phyloP scores from a whole-genome alignment of 2,888 invertebrate species.

The Pilophorus perplexus region DNA sequence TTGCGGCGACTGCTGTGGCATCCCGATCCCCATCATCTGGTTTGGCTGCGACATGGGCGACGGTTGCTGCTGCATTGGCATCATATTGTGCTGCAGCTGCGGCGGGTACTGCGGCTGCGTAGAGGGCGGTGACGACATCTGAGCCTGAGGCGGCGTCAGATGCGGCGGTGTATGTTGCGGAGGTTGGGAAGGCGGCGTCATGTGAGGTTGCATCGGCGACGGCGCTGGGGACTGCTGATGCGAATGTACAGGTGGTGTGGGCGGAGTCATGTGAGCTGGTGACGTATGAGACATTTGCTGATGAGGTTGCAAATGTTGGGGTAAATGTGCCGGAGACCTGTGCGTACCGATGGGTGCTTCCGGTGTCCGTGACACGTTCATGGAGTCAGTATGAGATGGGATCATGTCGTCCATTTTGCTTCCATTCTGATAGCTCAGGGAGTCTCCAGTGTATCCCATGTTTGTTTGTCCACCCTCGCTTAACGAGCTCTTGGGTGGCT shows the following conservation, averaged over 20 bases:
- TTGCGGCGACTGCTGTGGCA: not conserved
- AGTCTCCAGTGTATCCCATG: slow-evolving; percentile 39
- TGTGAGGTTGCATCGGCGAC: slow-evolving; percentile 35
- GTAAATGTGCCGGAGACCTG: slow-evolving; percentile 30
- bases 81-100: slow-evolving; percentile 48
- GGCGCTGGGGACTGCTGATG: slow-evolving; percentile 9
- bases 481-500: slow-evolving; percentile 16
- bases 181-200: slow-evolving; percentile 49
- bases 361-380: slow-evolving; percentile 3
- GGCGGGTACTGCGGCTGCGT: slow-evolving; percentile 45
- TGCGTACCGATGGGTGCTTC: slow-evolving; percentile 7
- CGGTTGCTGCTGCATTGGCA: slow-evolving; percentile 42
- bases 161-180: slow-evolving; percentile 50
- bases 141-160: slow-evolving; percentile 46
- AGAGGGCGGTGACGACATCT: slow-evolving; percentile 41
- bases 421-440: slow-evolving; percentile 52
- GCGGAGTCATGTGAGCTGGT: slow-evolving; percentile 41
- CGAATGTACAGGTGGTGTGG: slow-evolving; percentile 49
- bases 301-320: slow-evolving; percentile 27
- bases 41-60: slow-evolving; percentile 47
- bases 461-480: slow-evolving; percentile 33
- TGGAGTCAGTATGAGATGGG: slow-evolving; percentile 39
- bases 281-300: slow-evolving; percentile 15
- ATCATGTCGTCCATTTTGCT: slow-evolving; percentile 55
- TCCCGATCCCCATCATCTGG: not conserved